A percentile compares a stretch with the other conserved stretches of the same genome.
These are phyloP conservation scores for Galleria mellonella DNA, from an alignment of 1,140 invertebrate species.

Conservation along the genomic window DNA sequence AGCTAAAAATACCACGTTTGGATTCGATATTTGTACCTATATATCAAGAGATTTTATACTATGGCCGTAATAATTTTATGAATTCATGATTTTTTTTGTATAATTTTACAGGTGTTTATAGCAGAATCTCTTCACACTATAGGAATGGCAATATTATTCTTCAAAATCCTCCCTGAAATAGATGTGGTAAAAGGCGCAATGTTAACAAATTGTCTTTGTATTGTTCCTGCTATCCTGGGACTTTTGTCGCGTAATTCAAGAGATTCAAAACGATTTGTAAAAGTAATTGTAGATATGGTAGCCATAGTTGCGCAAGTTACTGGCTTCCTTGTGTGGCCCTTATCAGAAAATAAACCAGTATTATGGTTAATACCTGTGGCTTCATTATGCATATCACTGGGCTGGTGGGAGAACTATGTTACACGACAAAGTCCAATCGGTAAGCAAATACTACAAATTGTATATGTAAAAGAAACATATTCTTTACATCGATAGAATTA, in stretches of 20 bases:
- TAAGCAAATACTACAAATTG: conserved; percentile 27
- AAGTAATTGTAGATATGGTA: conserved; percentile 87
- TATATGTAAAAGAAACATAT: no score
- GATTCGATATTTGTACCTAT: no score
- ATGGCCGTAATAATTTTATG: not conserved
- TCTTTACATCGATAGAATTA: not conserved
- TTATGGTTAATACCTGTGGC: conserved; percentile 90
- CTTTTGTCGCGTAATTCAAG: conserved; percentile 86
- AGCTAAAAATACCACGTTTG: no score
- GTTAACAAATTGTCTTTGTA: conserved; percentile 94
- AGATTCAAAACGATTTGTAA: conserved; percentile 85
- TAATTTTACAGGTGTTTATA: conserved; percentile 78
- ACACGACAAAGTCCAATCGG: conserved; percentile 86
- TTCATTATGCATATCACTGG: conserved; percentile 89
- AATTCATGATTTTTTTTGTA: not conserved
- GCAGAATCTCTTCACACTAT: conserved; percentile 92
- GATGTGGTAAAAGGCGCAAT: conserved; percentile 95
- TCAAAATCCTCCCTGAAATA: conserved; percentile 90
- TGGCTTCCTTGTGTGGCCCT: conserved; percentile 92
- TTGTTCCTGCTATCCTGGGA: conserved; percentile 84
- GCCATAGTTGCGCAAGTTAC: conserved; percentile 90
- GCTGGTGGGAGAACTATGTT: conserved; percentile 98
- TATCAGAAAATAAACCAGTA: conserved; percentile 81
- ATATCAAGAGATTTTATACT: no score
- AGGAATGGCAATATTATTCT: conserved; percentile 89